Percentiles rank a stretch among this genome's conserved stretches.
Conservation (phyloP, 2,113 vertebrate genomes). For the Physeter macrocephalus region DNA sequence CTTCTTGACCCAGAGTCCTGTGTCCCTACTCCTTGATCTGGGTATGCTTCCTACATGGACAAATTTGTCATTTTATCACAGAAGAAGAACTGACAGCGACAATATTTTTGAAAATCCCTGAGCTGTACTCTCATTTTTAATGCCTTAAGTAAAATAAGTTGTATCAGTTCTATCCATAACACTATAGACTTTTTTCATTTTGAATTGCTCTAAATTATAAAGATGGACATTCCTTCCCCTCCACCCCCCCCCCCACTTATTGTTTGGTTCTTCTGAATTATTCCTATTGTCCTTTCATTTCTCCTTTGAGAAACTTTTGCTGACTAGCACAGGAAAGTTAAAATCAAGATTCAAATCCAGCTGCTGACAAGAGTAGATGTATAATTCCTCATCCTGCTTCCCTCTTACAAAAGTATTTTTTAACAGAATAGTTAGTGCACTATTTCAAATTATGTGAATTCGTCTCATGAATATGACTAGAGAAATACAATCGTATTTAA, state of each 20-base stretch:
- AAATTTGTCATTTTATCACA: slow-evolving; percentile 6
- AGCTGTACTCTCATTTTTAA: slow-evolving; percentile 20
- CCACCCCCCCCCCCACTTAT: not conserved
- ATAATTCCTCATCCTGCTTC: not conserved
- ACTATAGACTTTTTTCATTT: not conserved
- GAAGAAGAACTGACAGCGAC: not conserved
- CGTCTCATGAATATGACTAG: slow-evolving; percentile 33
- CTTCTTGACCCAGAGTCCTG: not conserved
- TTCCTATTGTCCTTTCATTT: slow-evolving; percentile 40
- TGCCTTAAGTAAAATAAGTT: slow-evolving; percentile 16
- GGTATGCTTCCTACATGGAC: not conserved
- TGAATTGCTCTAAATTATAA: not conserved
- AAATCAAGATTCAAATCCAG: slow-evolving; percentile 35
- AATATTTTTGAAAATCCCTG: not conserved
- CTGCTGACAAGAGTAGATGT: slow-evolving; percentile 6
- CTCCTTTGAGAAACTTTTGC: slow-evolving; percentile 40
- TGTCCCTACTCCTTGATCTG: not conserved
- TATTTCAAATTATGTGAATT: slow-evolving; percentile 34
- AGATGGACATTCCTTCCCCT: not conserved
- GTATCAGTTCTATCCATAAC: not conserved
- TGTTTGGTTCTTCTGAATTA: slow-evolving; percentile 30
- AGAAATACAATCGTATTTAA: slow-evolving; percentile 36
- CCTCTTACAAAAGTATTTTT: not conserved
- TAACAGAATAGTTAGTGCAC: slow-evolving; percentile 2
- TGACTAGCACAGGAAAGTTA: slow-evolving; percentile 33